A percentile compares a stretch with the other conserved stretches of the same genome.
phyloP scores from a whole-genome alignment of 2,113 vertebrate genomes.

The Anoplopoma fimbria region DNA sequence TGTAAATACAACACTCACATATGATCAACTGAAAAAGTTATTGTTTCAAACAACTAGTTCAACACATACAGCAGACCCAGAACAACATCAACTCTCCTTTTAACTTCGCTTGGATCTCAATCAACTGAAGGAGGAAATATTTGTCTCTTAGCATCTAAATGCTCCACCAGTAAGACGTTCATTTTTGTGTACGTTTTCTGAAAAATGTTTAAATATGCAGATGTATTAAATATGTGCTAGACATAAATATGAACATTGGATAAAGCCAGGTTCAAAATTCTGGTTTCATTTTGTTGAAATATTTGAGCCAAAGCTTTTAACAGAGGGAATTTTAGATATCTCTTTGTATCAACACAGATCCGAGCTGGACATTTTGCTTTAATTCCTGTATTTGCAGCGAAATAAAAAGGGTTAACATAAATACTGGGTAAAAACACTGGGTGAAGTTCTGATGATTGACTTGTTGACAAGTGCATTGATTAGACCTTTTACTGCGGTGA shows the following conservation, averaged over 20 bases:
- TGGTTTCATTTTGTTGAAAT: too few species aligned
- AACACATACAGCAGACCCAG: neutral
- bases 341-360: neutral
- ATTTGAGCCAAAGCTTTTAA: too few species aligned
- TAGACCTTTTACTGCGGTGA: slow-evolving; percentile 27
- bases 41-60: neutral
- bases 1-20: neutral
- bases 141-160: neutral
- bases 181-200: too few species aligned
- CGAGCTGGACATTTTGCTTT: neutral
- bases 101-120: neutral
- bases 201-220: too few species aligned
- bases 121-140: neutral
- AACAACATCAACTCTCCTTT: neutral
- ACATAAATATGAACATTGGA: too few species aligned
- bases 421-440: neutral
- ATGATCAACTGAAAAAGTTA: neutral
- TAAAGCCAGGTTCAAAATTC: too few species aligned
- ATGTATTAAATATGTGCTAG: too few species aligned
- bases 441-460: slow-evolving; percentile 18
- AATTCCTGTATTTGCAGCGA: slow-evolving; percentile 6
- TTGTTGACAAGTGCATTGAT: slow-evolving; percentile 44
- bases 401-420: slow-evolving; percentile 13
- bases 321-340: too few species aligned
- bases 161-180: too few species aligned